A percentile compares a stretch with the other conserved stretches of the same genome.
Evolutionary conservation across 2,888 invertebrate species (phyloP).

Genomic region (Cheiracanthium punctorium): DNA sequence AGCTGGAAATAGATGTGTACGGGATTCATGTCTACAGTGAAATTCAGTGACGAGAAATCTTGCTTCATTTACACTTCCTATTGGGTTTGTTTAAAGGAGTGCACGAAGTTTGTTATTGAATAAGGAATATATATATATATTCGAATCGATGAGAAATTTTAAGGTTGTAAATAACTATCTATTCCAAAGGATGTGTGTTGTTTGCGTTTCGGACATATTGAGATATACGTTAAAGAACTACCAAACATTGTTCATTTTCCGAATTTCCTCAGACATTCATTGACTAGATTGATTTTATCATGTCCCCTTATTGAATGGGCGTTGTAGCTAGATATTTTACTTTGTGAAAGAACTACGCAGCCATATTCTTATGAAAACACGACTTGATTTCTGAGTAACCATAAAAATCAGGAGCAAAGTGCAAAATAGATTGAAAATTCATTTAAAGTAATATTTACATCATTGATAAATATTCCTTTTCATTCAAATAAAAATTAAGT

Average conservation of each 20-base stretch:
- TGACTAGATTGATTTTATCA: constrained; percentile 31
- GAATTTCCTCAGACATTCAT: constrained; percentile 56
- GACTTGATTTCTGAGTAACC: no score
- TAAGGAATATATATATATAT: neutral
- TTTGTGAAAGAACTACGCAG: no score
- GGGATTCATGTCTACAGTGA: constrained; percentile 16
- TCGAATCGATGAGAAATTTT: constrained; percentile 3
- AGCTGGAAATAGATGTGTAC: constrained; percentile 24
- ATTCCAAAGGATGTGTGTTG: neutral
- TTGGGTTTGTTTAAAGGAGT: constrained; percentile 4
- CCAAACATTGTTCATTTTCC: constrained; percentile 38
- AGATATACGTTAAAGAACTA: constrained; percentile 11
- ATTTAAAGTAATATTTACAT: no score
- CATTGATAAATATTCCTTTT: no score
- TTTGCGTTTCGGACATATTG: neutral
- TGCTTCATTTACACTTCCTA: constrained; percentile 26
- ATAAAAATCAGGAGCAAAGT: no score
- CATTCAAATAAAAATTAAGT: no score
- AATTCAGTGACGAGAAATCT: constrained; percentile 1
- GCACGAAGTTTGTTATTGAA: constrained; percentile 32
- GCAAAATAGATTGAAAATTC: no score
- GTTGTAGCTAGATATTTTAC: constrained; percentile 48
- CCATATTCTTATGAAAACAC: constrained; percentile 52
- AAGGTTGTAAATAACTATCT: neutral
- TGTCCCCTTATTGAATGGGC: constrained; percentile 22